Base-by-base conservation (phyloP, 2,797 vertebrate genomes). In the Mycteria americana region DNA sequence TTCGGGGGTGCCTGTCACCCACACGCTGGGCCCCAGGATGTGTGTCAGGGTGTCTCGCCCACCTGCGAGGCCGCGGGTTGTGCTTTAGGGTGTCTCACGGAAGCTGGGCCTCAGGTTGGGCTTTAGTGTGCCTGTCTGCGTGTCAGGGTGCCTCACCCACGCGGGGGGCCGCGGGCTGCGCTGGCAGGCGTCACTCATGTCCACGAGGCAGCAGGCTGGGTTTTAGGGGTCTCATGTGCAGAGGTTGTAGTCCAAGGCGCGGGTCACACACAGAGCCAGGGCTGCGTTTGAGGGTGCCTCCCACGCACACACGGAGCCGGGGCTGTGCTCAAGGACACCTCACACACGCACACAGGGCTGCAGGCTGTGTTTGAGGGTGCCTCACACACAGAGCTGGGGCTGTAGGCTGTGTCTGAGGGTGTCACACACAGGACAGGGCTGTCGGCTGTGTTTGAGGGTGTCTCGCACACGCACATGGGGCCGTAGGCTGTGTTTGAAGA, bases 281-380 rank as follows among this genome's bases (percentile, higher is more conserved):
- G 37, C 53, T 62, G 46, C 28, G 35, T 7, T 11, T 30, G 19
- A 7, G n/a, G 18, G 65, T 12, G 23, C 7, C 14, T 35, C 57
- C 64, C 25, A 5, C 2, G 5, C 10, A 14, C 7, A 21, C 4
- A 21, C 1, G 1, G 28, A 43, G 48, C 18, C 2, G 1, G 10
- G 43, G 50, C 30, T 24, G 15, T 27, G 48, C 13, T 56, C 2
- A 3, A 24, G 31, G 39, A 39, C 24, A 5, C 13, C 30, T 21
- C 24, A 9, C 18, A n/a, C 10, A 15, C 4, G n/a, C 28, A 12
- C 18, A 16, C 1, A 10, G 21, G 45, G 17, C 21, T 27, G 28
- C 4, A 6, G 33, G 25, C 22, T 56, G 35, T 8, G 25, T 27
- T 11, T 43, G 64, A 10, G 46, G 46, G 33, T 33, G 13, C 31